Evolutionary conservation across 2,888 invertebrate species (phyloP).

Genomic region (Petrolisthes manimaculis): DNA sequence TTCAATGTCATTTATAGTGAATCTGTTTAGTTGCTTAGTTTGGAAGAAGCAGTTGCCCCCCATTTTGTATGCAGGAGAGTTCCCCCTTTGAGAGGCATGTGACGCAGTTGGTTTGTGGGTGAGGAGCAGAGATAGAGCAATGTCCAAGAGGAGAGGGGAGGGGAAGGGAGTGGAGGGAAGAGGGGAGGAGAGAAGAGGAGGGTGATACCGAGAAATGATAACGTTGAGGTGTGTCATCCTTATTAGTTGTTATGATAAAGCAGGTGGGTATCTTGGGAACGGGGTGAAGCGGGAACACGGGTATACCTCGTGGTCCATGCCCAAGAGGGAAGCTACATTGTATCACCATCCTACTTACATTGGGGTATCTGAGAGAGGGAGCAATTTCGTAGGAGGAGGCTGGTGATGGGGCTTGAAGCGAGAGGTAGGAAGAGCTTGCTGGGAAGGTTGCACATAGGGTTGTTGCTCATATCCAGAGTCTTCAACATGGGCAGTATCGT

Average conservation of each 20-base stretch:
- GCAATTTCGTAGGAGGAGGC: slow-evolving; percentile 50
- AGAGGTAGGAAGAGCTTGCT: slow-evolving; percentile 55
- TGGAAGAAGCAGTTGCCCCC: no score
- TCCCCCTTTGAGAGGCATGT: no score
- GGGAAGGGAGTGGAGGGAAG: slow-evolving; percentile 14
- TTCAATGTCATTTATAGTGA: no score
- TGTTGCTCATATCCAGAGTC: slow-evolving; percentile 47
- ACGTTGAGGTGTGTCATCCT: no score
- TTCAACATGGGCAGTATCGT: slow-evolving; percentile 52
- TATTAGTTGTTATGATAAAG: no score
- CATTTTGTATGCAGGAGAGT: no score
- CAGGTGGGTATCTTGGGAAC: no score
- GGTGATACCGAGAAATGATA: not conserved
- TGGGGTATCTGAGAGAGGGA: slow-evolving; percentile 35
- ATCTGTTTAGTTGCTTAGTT: no score
- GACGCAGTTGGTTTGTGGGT: not conserved
- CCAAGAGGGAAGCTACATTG: not conserved
- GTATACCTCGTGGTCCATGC: no score
- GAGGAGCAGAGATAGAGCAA: slow-evolving; percentile 1
- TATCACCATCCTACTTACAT: no score
- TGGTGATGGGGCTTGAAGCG: slow-evolving; percentile 28
- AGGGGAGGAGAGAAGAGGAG: slow-evolving; percentile 26
- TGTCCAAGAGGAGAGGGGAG: not conserved
- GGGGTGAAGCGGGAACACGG: no score
- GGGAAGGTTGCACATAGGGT: slow-evolving; percentile 55